Evolutionary conservation across 2,888 invertebrate species (phyloP), one percentile per base, ranked within the genome.

Genomic region (Aricia artaxerxes): DNA sequence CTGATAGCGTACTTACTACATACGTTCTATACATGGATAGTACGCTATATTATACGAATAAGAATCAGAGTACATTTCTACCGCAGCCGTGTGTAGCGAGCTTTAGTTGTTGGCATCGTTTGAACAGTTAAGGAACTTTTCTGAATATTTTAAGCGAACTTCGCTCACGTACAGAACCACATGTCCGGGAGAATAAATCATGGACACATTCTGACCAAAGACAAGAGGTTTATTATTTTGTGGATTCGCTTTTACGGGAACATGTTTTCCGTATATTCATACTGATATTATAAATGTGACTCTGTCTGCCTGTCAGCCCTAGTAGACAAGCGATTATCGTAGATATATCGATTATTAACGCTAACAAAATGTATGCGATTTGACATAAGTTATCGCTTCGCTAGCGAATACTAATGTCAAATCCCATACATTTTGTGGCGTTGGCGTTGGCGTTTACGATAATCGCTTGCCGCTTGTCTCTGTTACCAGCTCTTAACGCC

Each of bases 101-200:
- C 53, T 35, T 35, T 16, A 64, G 69, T 38, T 69, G 69, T 69
- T 69, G 69, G 35, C 69, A 13, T 35, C 69, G 69, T 69, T 69
- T 69, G 69, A 35, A 69, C 69, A 69, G 69, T 69, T 35, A 69
- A 69, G 69, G 69, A 69, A 69, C 69, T 69, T 69, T 69, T 69
- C 69, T 69, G 69, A 69, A 69, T 69, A 69, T 69, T 69, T 69
- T 16, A 69, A 69, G 69, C 35, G 69, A 69, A 69, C 35, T 38
- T 69, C 69, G 13, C 69, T 13, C 35, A 69, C 69, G 69, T 69
- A 35, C 69, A 1, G 31, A 31, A 31, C 69, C 69, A 35, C 69
- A 69, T 69, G 69, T 69, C 35, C 64, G 64, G 64, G 64, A 64
- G 64, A 64, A 64, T 69, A 35, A 69, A 69, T 69, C 35, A 69